Conservation (phyloP, 2,888 invertebrate genomes). For the Theretra japonica region DNA sequence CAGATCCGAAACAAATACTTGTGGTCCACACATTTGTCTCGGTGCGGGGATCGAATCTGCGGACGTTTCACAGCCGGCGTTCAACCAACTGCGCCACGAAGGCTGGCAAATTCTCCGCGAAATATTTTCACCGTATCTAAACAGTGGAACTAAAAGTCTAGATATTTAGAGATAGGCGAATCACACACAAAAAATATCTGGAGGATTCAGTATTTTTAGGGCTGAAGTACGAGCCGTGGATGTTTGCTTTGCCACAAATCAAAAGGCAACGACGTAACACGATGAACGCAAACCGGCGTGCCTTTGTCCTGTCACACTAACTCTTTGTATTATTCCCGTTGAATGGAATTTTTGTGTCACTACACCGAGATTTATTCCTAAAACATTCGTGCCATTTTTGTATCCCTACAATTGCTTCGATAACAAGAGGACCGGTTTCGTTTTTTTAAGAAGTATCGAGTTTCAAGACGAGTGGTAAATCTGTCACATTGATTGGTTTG, state of each 20-base stretch:
- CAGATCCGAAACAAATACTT: too few species aligned
- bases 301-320: conserved; percentile 64
- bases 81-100: too few species aligned
- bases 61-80: too few species aligned
- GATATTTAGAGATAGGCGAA: background rate
- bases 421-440: conserved; percentile 11
- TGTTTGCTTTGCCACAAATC: conserved; percentile 68
- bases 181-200: conserved; percentile 50
- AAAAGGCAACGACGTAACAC: conserved; percentile 55
- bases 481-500: background rate
- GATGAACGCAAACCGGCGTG: conserved; percentile 52
- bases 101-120: too few species aligned
- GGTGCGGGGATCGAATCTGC: too few species aligned
- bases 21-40: too few species aligned
- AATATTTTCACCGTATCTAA: too few species aligned
- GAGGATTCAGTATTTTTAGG: conserved; percentile 52
- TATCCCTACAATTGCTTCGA: conserved; percentile 13
- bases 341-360: conserved; percentile 53
- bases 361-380: conserved; percentile 43
- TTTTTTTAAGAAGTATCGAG: conserved; percentile 6
- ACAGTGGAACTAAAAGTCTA: too few species aligned
- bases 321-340: conserved; percentile 56
- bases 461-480: background rate
- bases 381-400: conserved; percentile 27
- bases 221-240: conserved; percentile 54